Conservation (phyloP, 2,113 vertebrate genomes). For the Podilymbus podiceps region DNA sequence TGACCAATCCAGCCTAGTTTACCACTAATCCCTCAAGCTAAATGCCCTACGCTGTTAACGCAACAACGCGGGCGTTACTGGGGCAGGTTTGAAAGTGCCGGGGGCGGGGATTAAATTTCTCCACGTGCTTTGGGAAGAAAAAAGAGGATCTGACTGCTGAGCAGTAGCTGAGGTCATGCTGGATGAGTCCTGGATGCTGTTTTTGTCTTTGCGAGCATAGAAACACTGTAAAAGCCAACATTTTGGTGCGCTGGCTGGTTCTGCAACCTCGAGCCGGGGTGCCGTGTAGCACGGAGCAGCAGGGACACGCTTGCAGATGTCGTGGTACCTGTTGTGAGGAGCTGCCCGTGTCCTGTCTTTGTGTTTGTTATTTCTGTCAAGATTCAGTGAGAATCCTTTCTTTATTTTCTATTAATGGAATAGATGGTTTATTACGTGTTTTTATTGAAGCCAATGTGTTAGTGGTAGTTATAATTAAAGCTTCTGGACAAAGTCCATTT, state of each 20-base stretch:
- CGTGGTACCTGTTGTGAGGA: fast-evolving
- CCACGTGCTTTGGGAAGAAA: not conserved
- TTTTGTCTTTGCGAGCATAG: not conserved
- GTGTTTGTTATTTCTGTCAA: not conserved
- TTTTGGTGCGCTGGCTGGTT: not conserved
- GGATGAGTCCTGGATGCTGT: not conserved
- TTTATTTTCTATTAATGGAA: not conserved
- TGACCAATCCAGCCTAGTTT: not conserved
- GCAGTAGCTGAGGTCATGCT: not conserved
- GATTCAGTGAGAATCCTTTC: not conserved
- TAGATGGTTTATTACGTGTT: not conserved
- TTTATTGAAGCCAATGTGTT: not conserved
- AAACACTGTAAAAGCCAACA: not conserved
- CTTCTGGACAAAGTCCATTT: not conserved
- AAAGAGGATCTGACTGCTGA: not conserved
- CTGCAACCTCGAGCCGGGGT: fast-evolving
- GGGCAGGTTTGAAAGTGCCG: fast-evolving
- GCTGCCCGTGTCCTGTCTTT: not conserved
- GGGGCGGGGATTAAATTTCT: not conserved
- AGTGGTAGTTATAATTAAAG: not conserved
- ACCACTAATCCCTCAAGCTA: not conserved
- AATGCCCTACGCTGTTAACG: fast-evolving
- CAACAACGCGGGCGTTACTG: fast-evolving
- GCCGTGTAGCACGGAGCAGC: fast-evolving
- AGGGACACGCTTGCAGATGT: fast-evolving